A percentile compares a stretch with the other conserved stretches of the same genome.
phyloP scores from a whole-genome alignment of 2,888 invertebrate genomes.

The Cataglyphis rosenhaueri region DNA sequence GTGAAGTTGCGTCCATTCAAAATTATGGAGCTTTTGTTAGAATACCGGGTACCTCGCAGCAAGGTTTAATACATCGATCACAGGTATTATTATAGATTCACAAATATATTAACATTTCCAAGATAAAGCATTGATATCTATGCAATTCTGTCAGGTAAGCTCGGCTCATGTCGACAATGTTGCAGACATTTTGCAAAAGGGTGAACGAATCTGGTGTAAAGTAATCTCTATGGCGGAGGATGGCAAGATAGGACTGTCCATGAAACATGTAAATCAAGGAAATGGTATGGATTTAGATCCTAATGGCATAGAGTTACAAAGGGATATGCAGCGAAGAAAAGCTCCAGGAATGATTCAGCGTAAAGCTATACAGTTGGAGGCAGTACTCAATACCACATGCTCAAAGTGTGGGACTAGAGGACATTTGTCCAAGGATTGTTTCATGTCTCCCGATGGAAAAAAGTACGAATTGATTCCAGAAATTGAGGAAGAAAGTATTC shows the following conservation, averaged over 20 bases:
- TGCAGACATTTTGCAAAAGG: conserved; percentile 82
- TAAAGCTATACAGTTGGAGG: conserved; percentile 83
- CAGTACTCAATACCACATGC: conserved; percentile 84
- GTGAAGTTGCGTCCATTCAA: conserved; percentile 84
- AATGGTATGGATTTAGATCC: conserved; percentile 85
- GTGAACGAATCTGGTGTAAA: conserved; percentile 85
- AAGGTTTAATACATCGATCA: conserved; percentile 84
- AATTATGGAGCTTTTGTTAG: conserved; percentile 85
- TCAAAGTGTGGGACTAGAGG: conserved; percentile 84
- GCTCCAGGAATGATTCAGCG: conserved; percentile 73
- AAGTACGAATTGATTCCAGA: conserved; percentile 84
- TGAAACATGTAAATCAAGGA: conserved; percentile 85
- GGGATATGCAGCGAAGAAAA: conserved; percentile 82
- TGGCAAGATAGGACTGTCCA: conserved; percentile 85
- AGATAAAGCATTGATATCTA: conserved; percentile 31
- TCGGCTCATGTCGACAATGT: conserved; percentile 83
- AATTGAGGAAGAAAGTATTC: conserved; percentile 70
- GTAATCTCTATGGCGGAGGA: conserved; percentile 82
- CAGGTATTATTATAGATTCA: conserved; percentile 73
- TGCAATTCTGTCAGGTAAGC: conserved; percentile 79
- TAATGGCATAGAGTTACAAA: conserved; percentile 83
- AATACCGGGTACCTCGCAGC: conserved; percentile 83
- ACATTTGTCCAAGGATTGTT: conserved; percentile 84
- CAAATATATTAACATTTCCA: background rate
- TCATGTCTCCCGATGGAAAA: conserved; percentile 84